Conservation (phyloP, 2,888 invertebrate species). For the Molanna angustata region DNA sequence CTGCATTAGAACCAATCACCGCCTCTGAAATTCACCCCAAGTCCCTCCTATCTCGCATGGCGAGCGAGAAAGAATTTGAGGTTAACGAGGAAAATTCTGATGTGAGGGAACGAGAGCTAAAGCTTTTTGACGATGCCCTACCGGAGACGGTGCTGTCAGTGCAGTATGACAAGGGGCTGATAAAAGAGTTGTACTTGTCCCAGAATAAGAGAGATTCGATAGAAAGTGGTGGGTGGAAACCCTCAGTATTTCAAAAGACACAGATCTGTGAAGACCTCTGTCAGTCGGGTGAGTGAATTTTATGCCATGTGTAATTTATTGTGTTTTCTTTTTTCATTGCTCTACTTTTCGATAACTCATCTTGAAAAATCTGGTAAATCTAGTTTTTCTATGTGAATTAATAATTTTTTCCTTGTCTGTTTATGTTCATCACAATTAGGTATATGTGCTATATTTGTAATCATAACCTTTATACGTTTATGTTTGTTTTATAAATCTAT, state of each 20-base stretch:
- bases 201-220: slow-evolving; percentile 45
- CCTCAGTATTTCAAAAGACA: slow-evolving; percentile 44
- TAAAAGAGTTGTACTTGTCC: slow-evolving; percentile 52
- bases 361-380: no score
- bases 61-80: not conserved
- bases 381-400: no score
- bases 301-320: no score
- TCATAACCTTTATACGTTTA: no score
- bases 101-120: slow-evolving; percentile 11
- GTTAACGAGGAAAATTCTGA: not conserved
- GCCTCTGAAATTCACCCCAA: not conserved
- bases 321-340: not conserved
- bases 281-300: slow-evolving; percentile 47
- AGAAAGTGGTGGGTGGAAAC: slow-evolving; percentile 35
- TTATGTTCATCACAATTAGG: no score
- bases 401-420: no score
- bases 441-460: no score
- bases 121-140: slow-evolving; percentile 36
- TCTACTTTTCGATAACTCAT: no score
- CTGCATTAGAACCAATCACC: slow-evolving; percentile 1
- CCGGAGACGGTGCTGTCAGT: slow-evolving; percentile 50
- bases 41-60: slow-evolving; percentile 2
- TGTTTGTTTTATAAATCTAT: no score
- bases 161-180: slow-evolving; percentile 49
- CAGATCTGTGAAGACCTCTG: slow-evolving; percentile 51